Base-by-base conservation (phyloP, 2,113 vertebrate species). In the Anoplopoma fimbria region DNA sequence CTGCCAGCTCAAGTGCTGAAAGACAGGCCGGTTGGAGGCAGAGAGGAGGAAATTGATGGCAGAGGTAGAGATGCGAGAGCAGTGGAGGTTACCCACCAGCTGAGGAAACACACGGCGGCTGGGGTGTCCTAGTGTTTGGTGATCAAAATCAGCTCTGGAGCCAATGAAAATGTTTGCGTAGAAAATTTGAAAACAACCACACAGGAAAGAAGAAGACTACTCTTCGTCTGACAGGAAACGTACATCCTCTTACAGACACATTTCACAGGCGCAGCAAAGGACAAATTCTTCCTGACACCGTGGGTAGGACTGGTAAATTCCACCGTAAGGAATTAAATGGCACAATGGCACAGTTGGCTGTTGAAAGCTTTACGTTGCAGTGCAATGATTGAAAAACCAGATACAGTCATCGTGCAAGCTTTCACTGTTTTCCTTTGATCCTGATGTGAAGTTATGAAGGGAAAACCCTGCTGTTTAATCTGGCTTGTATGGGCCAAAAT, bases 91-190 rank as follows among this genome's bases (percentile, higher is more conserved):
- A 91, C 91, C 87, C 91, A 82, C 86, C 94, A 95, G 94, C 93
- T 94, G 93, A 94, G 90, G 92, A 93, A 93, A 93, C 89, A 93
- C 89, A 94, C 71, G 9, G 69, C 71, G 29, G 78, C 79, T 91
- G 90, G 88, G 90, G 76, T 68, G 36, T 51, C 73, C 27, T 15
- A 75, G 51, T 73, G 79, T 72, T 87, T 81, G 81, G 88, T 83
- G 89, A 88, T 89, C 61, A 84, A 92, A 90, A 85, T 87, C 77
- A 81, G 71, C 33, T 86, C 83, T 27, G 47, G 61, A 47, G 93
- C 93, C 93, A 94, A 94, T 79, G 81, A 91, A 93, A 94, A 95
- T 91, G 91, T 94, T 95, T 92, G 87, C 78, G 86, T 81, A 90
- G 86, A 91, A 89, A 88, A 33, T 72, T 83, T 82, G 90, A 60